A percentile compares a stretch with the other conserved stretches of the same genome.
These are phyloP conservation scores for Exaiptasia diaphana DNA, from an alignment of 64 coral and sea anemone genomes.

Conservation along the genomic window DNA sequence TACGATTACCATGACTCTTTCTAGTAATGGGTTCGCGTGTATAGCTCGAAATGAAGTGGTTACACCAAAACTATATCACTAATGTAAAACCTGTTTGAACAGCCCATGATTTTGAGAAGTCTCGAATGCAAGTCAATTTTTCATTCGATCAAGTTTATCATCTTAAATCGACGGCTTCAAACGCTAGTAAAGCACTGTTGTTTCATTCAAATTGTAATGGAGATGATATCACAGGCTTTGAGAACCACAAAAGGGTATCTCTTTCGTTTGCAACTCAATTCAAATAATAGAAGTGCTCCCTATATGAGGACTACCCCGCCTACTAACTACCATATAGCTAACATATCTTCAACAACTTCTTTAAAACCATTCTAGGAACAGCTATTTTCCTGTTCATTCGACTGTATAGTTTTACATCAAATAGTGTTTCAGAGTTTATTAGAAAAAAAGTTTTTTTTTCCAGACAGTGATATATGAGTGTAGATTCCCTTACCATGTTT, in stretches of 20 bases:
- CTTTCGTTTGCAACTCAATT: background rate
- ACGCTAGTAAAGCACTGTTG: no score
- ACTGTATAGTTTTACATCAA: conserved; percentile 2
- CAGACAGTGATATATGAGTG: conserved; percentile 1
- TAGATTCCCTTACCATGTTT: conserved; percentile 11
- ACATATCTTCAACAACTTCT: no score
- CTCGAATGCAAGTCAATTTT: no score
- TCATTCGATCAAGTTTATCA: no score
- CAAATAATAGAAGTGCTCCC: conserved; percentile 7
- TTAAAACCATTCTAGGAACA: no score
- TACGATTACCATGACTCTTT: conserved; percentile 20
- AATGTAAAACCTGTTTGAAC: no score
- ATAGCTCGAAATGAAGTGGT: no score
- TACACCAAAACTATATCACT: no score
- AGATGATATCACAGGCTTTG: no score
- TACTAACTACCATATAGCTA: conserved; percentile 4
- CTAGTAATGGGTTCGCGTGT: background rate
- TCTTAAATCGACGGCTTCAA: no score
- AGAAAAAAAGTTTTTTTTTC: background rate
- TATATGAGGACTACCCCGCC: conserved; percentile 6
- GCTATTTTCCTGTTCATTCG: conserved; percentile 9
- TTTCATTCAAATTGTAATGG: no score
- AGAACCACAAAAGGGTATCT: conserved; percentile 22
- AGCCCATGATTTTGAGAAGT: no score
- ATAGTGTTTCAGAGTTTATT: conserved; percentile 4